Evolutionary conservation across 2,113 vertebrate genomes (phyloP).

Genomic region (Anolis carolinensis): DNA sequence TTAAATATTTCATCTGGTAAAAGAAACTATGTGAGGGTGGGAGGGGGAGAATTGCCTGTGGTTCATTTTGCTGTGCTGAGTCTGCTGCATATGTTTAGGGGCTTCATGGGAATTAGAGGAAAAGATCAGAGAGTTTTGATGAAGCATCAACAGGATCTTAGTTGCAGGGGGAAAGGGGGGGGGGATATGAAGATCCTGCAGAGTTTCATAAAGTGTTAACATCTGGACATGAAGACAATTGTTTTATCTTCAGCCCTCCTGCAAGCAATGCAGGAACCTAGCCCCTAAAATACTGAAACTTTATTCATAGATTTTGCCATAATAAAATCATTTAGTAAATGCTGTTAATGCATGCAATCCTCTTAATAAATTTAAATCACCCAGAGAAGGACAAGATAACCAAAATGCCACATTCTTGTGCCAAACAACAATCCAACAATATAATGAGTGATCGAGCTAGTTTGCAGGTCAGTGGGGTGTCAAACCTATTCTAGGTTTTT

Average conservation of each 20-base stretch:
- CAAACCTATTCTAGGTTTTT: too few relatives aligned
- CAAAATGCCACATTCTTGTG: background rate
- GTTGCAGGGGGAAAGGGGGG: background rate
- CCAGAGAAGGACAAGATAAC: background rate
- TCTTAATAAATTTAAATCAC: background rate
- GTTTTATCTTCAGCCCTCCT: background rate
- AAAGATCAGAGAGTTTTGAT: constrained; percentile 12
- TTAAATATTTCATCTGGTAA: constrained; percentile 70
- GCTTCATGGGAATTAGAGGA: constrained; percentile 15
- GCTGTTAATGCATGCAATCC: background rate
- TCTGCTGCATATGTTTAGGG: constrained; percentile 9
- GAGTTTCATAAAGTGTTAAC: background rate
- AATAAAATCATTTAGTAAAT: background rate
- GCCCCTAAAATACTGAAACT: background rate
- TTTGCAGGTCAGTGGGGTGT: too few relatives aligned
- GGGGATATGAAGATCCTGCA: background rate
- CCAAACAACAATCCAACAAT: too few relatives aligned
- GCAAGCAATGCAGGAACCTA: background rate
- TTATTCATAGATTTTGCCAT: background rate
- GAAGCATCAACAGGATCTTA: background rate
- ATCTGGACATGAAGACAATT: background rate
- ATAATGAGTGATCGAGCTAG: too few relatives aligned
- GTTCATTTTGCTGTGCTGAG: constrained; percentile 5
- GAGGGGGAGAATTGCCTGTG: background rate
- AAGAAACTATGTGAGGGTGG: background rate